These are phyloP conservation scores for Centropus bengalensis DNA, from an alignment of 2,113 vertebrate species.

Conservation along the genomic window DNA sequence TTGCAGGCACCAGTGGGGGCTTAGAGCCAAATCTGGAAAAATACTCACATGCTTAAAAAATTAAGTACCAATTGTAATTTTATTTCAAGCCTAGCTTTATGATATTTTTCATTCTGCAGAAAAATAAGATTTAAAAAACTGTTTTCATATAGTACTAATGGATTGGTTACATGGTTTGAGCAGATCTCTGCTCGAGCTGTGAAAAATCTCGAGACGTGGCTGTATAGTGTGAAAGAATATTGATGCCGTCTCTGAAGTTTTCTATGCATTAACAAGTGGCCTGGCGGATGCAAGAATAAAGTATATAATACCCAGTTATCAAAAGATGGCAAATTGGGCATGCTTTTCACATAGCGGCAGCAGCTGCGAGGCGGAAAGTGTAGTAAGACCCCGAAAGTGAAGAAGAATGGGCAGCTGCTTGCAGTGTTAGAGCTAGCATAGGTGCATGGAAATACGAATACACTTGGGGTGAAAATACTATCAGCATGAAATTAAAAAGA, in stretches of 20 bases:
- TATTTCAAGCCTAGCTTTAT: conserved; percentile 23
- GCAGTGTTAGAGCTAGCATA: background rate
- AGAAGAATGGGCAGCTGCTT: background rate
- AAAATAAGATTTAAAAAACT: conserved; percentile 19
- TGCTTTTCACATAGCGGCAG: background rate
- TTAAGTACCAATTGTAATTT: conserved; percentile 28
- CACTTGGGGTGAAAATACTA: conserved; percentile 26
- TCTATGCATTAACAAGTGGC: background rate
- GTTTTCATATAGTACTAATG: background rate
- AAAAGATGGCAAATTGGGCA: background rate
- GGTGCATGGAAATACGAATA: conserved; percentile 18
- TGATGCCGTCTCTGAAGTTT: background rate
- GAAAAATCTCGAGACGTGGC: background rate
- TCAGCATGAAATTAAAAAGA: conserved; percentile 52
- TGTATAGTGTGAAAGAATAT: background rate
- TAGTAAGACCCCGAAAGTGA: background rate
- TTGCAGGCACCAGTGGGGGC: background rate
- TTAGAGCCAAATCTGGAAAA: conserved; percentile 27
- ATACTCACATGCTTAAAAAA: conserved; percentile 19
- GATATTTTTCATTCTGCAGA: conserved; percentile 28
- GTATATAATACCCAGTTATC: background rate
- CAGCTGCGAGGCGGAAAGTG: background rate
- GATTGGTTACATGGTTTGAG: conserved; percentile 20
- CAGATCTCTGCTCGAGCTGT: background rate
- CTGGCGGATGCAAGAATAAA: background rate